These are phyloP conservation scores for Bubo blakistoni DNA, from an alignment of 2,113 vertebrate species.

Conservation along the genomic window DNA sequence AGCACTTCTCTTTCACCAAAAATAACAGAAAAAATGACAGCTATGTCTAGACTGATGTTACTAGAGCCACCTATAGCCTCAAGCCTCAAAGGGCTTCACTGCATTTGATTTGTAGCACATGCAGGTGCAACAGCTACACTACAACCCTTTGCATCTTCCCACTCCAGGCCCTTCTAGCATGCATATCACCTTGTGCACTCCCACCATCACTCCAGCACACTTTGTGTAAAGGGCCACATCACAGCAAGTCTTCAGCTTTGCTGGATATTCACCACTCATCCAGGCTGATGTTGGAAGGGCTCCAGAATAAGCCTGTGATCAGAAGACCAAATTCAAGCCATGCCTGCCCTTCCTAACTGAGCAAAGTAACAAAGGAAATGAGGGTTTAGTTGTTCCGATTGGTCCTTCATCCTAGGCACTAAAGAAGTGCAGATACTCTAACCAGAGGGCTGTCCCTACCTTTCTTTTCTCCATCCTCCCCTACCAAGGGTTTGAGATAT, in stretches of 20 bases:
- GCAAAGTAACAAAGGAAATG: background rate
- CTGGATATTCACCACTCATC: background rate
- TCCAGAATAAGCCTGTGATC: background rate
- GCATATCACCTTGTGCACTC: fast-evolving
- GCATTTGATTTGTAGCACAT: background rate
- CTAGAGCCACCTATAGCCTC: background rate
- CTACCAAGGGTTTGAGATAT: background rate
- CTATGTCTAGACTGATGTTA: background rate
- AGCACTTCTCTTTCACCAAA: background rate
- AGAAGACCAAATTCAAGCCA: background rate
- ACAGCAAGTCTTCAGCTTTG: background rate
- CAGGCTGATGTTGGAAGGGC: background rate
- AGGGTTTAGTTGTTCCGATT: background rate
- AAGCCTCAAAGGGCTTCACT: background rate
- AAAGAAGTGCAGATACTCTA: background rate
- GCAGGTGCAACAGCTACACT: background rate
- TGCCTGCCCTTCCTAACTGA: background rate
- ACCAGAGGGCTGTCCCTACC: background rate
- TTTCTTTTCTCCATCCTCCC: background rate
- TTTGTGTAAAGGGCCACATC: background rate
- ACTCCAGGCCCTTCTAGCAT: background rate
- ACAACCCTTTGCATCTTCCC: background rate
- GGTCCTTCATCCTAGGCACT: background rate
- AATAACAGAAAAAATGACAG: background rate
- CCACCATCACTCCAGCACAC: background rate